phyloP scores from a whole-genome alignment of 2,888 invertebrate genomes.

The Cotesia congregata region DNA sequence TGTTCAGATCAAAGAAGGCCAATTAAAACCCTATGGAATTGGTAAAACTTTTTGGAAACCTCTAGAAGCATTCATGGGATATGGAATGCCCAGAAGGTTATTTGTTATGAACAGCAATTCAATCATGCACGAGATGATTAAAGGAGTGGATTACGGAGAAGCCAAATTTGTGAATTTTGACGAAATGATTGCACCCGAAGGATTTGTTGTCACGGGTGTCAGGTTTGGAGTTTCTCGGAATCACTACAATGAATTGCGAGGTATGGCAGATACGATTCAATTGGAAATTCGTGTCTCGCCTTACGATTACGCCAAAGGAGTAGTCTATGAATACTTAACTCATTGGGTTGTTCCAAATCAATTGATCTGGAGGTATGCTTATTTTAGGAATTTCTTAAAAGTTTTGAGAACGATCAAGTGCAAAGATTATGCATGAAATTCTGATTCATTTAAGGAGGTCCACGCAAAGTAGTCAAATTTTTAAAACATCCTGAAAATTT shows the following conservation, averaged over 20 bases:
- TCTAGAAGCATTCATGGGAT: neutral
- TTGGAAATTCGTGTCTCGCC: neutral
- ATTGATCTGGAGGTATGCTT: neutral
- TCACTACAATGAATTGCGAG: neutral
- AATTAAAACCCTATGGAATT: neutral
- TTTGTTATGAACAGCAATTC: too few species aligned
- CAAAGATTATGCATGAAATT: neutral
- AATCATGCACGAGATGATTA: neutral
- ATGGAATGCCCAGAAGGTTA: too few species aligned
- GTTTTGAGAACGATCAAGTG: too few species aligned
- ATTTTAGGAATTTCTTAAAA: too few species aligned
- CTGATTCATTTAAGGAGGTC: too few species aligned
- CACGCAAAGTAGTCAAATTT: too few species aligned
- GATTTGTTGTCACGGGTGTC: neutral
- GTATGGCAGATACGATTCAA: neutral
- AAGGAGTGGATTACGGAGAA: neutral
- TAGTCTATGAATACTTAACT: neutral
- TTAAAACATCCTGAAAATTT: too few species aligned
- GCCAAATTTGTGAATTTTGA: neutral
- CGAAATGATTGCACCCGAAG: neutral
- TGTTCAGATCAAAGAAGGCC: neutral
- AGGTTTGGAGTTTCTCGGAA: neutral
- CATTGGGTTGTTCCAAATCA: neutral
- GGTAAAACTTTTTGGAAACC: neutral
- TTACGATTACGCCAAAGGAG: neutral